Conservation (phyloP, 2,797 vertebrate genomes). For the Phoxinus dragarum region DNA sequence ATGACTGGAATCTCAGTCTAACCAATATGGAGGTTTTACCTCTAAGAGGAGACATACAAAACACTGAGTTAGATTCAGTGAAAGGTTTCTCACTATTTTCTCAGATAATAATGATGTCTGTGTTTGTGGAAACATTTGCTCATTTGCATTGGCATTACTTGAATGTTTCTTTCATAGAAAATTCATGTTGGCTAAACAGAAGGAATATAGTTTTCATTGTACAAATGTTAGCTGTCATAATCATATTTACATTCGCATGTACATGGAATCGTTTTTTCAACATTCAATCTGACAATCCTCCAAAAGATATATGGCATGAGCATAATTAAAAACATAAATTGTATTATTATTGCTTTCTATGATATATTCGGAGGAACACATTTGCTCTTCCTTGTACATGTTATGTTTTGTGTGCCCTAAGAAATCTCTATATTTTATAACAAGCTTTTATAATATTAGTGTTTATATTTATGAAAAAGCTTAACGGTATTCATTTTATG, state of each 20-base stretch:
- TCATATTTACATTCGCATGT: constrained; percentile 33
- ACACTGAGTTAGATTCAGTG: constrained; percentile 7
- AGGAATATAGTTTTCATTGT: constrained; percentile 45
- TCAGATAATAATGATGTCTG: not conserved
- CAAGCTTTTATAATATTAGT: constrained; percentile 67
- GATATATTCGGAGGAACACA: constrained; percentile 37
- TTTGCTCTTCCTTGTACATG: constrained; percentile 45
- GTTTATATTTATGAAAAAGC: constrained; percentile 70
- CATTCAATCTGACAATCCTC: constrained; percentile 51
- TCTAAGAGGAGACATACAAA: not conserved
- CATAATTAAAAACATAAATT: constrained; percentile 38
- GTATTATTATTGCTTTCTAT: constrained; percentile 41
- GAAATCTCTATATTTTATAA: constrained; percentile 69
- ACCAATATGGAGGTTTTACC: not conserved
- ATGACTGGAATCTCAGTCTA: not conserved
- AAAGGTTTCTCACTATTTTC: not conserved
- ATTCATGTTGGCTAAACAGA: constrained; percentile 20
- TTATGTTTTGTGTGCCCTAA: constrained; percentile 61
- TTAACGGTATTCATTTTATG: constrained; percentile 71
- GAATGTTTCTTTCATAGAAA: constrained; percentile 53
- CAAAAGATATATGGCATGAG: constrained; percentile 38
- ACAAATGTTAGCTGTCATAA: constrained; percentile 32
- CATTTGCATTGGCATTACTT: constrained; percentile 56
- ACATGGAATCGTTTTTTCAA: constrained; percentile 36
- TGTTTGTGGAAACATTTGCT: constrained; percentile 37